Conservation (phyloP, 2,797 vertebrate genomes). For the Propithecus deckenii region DNA sequence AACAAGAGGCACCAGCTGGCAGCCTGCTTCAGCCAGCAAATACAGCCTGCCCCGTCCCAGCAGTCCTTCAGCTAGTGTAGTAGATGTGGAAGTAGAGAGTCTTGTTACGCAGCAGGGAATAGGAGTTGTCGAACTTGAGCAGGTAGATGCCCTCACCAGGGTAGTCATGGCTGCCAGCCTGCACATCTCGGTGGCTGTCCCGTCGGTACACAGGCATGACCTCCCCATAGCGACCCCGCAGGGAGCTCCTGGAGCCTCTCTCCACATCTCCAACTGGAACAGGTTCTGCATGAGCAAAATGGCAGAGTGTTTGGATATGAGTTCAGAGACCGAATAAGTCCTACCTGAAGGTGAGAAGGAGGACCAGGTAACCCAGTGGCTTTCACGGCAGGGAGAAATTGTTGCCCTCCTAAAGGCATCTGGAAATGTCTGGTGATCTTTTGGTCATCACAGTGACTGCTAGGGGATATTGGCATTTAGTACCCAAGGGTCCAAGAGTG, state of each 20-base stretch:
- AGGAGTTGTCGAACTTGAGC: constrained; percentile 99
- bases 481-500: background rate
- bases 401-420: background rate
- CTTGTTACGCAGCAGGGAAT: constrained; percentile 98
- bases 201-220: constrained; percentile 95
- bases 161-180: constrained; percentile 95
- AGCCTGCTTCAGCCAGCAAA: constrained; percentile 69
- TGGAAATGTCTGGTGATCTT: background rate
- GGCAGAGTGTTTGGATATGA: background rate
- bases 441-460: background rate
- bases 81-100: constrained; percentile 98
- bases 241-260: constrained; percentile 91
- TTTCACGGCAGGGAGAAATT: background rate
- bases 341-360: background rate
- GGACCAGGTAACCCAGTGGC: background rate
- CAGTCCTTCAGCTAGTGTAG: constrained; percentile 92
- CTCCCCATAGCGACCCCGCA: constrained; percentile 92
- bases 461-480: background rate
- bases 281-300: constrained; percentile 86
- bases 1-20: constrained; percentile 63
- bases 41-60: constrained; percentile 23
- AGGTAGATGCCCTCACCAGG: constrained; percentile 98
- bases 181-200: constrained; percentile 95
- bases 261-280: constrained; percentile 94
- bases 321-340: background rate